Evolutionary conservation across 2,113 vertebrate genomes (phyloP).

Genomic region (Semnornis frantzii): DNA sequence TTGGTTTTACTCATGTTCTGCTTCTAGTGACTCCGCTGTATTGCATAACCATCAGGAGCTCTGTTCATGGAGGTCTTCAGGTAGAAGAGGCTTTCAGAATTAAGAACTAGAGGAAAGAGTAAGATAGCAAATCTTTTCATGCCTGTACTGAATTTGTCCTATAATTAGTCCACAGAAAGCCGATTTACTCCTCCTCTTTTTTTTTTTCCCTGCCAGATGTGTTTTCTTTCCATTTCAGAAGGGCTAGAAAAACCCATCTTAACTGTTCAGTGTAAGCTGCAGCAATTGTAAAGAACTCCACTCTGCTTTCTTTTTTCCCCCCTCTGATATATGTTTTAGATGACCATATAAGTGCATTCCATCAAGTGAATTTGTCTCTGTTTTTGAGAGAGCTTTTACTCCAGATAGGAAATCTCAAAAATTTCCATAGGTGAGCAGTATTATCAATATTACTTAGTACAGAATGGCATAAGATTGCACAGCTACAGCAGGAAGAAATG

Average conservation of each 20-base stretch:
- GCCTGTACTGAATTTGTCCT: neutral
- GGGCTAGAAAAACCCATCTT: neutral
- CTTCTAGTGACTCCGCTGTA: neutral
- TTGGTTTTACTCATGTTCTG: neutral
- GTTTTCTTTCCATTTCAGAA: neutral
- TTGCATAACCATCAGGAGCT: neutral
- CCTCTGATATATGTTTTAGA: neutral
- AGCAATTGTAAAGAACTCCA: neutral
- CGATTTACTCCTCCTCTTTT: neutral
- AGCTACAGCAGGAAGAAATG: slow-evolving; percentile 21
- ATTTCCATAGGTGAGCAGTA: neutral
- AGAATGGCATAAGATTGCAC: neutral
- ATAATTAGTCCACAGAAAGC: neutral
- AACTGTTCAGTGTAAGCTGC: neutral
- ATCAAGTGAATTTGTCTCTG: neutral
- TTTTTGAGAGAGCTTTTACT: neutral
- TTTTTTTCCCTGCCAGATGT: neutral
- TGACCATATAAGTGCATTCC: neutral
- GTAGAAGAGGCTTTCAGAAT: neutral
- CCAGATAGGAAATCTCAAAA: neutral
- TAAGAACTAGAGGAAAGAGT: neutral
- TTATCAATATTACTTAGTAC: slow-evolving; percentile 20
- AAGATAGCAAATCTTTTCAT: neutral
- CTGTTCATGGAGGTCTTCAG: neutral
- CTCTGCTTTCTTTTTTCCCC: neutral